Evolutionary conservation across 1,140 invertebrate genomes (phyloP).

Genomic region (Prorops nasuta): DNA sequence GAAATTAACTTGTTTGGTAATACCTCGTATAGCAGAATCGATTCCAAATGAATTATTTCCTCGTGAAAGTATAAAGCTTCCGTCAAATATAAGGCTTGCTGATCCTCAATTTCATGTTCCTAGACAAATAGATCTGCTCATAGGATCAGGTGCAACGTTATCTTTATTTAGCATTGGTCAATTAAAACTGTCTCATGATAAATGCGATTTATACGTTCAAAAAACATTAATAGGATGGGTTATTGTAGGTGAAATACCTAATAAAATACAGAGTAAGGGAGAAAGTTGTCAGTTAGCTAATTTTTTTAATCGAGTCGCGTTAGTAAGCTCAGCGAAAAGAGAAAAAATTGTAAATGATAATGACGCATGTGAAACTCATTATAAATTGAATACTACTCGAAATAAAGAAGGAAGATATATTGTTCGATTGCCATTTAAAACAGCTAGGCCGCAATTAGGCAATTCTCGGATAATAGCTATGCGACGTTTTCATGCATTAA

Average conservation of each 20-base stretch:
- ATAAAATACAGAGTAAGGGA: no score
- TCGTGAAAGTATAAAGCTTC: slow-evolving; percentile 4
- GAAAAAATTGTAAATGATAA: no score
- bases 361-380: no score
- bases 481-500: no score
- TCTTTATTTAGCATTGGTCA: slow-evolving; percentile 11
- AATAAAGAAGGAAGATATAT: not conserved
- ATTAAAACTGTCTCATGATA: slow-evolving; percentile 5
- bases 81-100: slow-evolving; percentile 19
- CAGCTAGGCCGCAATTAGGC: no score
- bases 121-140: slow-evolving; percentile 5
- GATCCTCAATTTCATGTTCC: slow-evolving; percentile 16
- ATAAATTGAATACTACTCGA: not conserved
- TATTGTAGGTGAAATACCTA: slow-evolving; percentile 1
- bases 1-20: not conserved
- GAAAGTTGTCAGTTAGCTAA: no score
- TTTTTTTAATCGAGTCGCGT: no score
- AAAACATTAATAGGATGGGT: slow-evolving; percentile 19
- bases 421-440: not conserved
- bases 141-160: slow-evolving; percentile 13
- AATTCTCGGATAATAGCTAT: no score
- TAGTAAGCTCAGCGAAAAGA: no score
- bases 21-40: not conserved
- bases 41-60: not conserved
- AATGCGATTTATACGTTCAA: slow-evolving; percentile 4